These are phyloP conservation scores for Rissa tridactyla DNA, from an alignment of 2,113 vertebrate genomes.

Conservation along the genomic window DNA sequence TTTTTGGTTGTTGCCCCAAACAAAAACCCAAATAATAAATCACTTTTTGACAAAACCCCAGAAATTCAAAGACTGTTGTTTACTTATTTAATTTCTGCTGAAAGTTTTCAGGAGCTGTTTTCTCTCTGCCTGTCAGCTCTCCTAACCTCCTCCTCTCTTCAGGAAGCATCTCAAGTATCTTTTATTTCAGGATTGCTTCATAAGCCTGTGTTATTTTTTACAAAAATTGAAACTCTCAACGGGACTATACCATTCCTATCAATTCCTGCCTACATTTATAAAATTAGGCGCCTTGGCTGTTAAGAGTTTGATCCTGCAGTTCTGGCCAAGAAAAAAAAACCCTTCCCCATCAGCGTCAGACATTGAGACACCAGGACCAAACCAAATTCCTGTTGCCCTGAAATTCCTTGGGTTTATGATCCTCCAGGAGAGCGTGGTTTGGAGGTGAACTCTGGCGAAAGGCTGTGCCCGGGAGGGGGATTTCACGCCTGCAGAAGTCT, in stretches of 20 bases:
- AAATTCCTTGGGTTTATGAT: not conserved
- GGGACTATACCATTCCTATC: not conserved
- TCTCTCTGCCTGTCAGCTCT: not conserved
- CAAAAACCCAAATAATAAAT: not conserved
- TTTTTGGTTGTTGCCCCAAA: not conserved
- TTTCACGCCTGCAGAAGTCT: not conserved
- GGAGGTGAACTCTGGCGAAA: not conserved
- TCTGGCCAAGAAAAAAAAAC: not conserved
- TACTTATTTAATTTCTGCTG: constrained; percentile 18
- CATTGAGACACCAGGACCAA: not conserved
- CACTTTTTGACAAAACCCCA: not conserved
- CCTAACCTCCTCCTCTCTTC: not conserved
- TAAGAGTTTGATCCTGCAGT: not conserved
- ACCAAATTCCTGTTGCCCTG: not conserved
- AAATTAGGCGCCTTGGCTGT: not conserved
- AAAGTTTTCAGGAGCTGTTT: constrained; percentile 13
- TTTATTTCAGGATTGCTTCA: not conserved
- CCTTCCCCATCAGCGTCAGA: not conserved
- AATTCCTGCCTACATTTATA: not conserved
- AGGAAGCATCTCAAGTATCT: not conserved
- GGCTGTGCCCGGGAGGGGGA: not conserved
- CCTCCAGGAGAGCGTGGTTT: not conserved
- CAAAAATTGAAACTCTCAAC: not conserved
- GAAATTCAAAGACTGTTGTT: not conserved
- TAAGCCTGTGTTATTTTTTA: not conserved